Evolutionary conservation across 2,113 vertebrate species (phyloP).

Genomic region (rabbit (Oryctolagus cuniculus)): DNA sequence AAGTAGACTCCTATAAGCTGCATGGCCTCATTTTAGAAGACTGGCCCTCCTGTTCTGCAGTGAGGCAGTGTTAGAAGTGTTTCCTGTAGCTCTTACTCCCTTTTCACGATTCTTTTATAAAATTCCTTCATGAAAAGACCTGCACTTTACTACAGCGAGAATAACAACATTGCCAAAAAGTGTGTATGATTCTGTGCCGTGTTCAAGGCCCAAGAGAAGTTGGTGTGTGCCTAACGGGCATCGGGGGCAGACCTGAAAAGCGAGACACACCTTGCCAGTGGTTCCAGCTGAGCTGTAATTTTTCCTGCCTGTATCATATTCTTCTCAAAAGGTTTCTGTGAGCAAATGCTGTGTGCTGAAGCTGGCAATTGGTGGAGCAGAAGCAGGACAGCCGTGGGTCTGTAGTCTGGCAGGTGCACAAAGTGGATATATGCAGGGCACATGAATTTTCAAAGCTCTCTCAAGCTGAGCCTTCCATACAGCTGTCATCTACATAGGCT

Average conservation of each 20-base stretch:
- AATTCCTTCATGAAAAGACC: neutral
- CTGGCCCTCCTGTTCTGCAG: too few species aligned
- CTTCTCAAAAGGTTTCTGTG: neutral
- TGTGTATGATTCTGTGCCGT: accelerated
- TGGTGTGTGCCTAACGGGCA: neutral
- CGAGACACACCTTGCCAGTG: neutral
- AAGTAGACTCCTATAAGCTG: neutral
- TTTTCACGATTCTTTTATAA: neutral
- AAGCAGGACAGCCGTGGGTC: neutral
- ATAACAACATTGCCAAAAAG: neutral
- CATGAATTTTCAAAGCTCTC: neutral
- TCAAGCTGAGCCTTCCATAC: neutral
- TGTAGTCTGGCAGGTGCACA: accelerated
- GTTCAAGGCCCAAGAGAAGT: neutral
- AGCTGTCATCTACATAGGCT: neutral
- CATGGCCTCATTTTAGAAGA: neutral
- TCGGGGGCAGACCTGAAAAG: neutral
- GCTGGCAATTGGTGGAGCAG: neutral
- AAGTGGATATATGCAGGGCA: neutral
- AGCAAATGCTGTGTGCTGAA: neutral
- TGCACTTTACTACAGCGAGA: neutral
- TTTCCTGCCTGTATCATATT: neutral
- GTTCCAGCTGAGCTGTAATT: neutral
- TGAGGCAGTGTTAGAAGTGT: neutral
- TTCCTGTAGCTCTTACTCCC: accelerated